Evolutionary conservation across 2,113 vertebrate species (phyloP).

Genomic region (Perca fluviatilis): DNA sequence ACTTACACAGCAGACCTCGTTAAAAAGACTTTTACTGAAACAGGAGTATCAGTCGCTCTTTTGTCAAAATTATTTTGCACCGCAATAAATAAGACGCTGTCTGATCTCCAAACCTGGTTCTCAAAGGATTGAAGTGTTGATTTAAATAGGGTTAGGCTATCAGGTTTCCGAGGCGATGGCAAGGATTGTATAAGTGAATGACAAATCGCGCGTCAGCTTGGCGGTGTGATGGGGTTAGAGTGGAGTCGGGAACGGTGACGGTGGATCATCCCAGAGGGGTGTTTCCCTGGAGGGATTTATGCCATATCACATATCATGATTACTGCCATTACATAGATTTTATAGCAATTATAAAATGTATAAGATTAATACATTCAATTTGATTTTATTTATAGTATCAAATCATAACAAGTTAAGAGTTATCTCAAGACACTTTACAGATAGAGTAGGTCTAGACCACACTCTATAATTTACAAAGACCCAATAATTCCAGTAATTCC

Average conservation of each 20-base stretch:
- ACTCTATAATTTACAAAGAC: no score
- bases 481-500: no score
- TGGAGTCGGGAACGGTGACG: not conserved
- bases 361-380: not conserved
- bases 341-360: not conserved
- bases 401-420: no score
- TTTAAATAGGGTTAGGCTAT: constrained; percentile 40
- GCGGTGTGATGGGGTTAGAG: not conserved
- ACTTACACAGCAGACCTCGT: not conserved
- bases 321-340: constrained; percentile 10
- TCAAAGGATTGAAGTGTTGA: constrained; percentile 37
- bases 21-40: not conserved
- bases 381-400: no score
- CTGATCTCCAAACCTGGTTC: constrained; percentile 28
- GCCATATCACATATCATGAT: constrained; percentile 12
- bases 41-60: constrained; percentile 9
- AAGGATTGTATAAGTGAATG: constrained; percentile 24
- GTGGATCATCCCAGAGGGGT: not conserved
- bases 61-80: constrained; percentile 42
- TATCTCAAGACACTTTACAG: no score
- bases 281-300: not conserved
- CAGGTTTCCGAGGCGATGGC: constrained; percentile 19
- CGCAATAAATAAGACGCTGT: constrained; percentile 4
- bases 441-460: no score
- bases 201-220: constrained; percentile 18